phyloP scores from a whole-genome alignment of 2,797 vertebrate species.

The Fratercula arctica region DNA sequence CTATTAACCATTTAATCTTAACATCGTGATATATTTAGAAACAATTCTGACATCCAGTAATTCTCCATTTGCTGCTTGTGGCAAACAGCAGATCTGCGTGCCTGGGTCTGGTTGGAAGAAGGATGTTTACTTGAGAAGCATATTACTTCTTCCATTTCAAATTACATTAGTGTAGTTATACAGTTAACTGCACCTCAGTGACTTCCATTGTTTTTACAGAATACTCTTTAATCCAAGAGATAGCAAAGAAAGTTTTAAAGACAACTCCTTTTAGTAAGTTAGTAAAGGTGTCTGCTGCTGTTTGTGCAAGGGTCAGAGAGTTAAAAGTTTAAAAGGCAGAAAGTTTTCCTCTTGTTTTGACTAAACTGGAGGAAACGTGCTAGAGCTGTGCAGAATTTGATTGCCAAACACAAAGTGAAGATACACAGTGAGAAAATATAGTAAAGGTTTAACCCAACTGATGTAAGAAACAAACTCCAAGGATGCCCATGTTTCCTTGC shows the following conservation, averaged over 20 bases:
- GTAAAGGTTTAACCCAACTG: constrained; percentile 54
- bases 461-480: constrained; percentile 55
- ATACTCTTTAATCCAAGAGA: constrained; percentile 45
- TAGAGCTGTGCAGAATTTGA: constrained; percentile 28
- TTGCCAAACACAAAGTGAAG: constrained; percentile 36
- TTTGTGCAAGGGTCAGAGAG: constrained; percentile 30
- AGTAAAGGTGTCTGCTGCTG: constrained; percentile 18
- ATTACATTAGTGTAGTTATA: not conserved
- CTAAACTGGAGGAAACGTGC: constrained; percentile 22
- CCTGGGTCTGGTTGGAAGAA: constrained; percentile 1
- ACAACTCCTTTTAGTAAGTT: not conserved
- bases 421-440: constrained; percentile 54
- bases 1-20: constrained; percentile 34
- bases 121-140: not conserved
- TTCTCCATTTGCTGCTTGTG: not conserved
- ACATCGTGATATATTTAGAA: constrained; percentile 29
- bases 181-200: constrained; percentile 41
- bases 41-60: not conserved
- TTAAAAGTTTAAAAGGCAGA: constrained; percentile 52
- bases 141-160: constrained; percentile 34
- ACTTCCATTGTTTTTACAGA: constrained; percentile 43
- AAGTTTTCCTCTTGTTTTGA: constrained; percentile 55
- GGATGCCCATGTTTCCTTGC: constrained; percentile 37
- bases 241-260: constrained; percentile 52
- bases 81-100: not conserved